phyloP scores from a whole-genome alignment of 2,113 vertebrate species.

The Sylvilagus bachmani region DNA sequence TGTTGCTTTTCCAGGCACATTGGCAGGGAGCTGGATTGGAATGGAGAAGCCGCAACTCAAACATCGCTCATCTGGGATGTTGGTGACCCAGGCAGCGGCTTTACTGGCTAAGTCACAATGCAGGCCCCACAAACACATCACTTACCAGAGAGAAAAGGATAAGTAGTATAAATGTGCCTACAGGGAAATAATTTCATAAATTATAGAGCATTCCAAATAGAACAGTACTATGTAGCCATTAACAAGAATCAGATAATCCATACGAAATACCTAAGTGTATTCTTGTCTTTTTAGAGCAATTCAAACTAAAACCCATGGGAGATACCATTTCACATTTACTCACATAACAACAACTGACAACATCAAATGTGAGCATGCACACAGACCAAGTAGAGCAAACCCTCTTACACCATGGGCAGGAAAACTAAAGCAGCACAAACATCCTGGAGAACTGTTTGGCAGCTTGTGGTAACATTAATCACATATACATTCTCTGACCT shows the following conservation, averaged over 20 bases:
- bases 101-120: too few species aligned
- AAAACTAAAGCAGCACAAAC: slow-evolving; percentile 7
- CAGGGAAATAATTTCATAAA: background rate
- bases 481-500: background rate
- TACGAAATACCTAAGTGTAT: background rate
- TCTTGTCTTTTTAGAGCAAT: background rate
- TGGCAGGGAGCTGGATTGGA: too few species aligned
- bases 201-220: background rate
- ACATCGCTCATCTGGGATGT: too few species aligned
- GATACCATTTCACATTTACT: background rate
- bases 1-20: too few species aligned
- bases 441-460: background rate
- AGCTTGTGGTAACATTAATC: slow-evolving; percentile 43
- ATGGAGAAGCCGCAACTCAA: too few species aligned
- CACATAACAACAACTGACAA: slow-evolving; percentile 49
- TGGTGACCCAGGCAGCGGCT: too few species aligned
- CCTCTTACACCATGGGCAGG: background rate
- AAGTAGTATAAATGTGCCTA: background rate
- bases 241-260: slow-evolving; percentile 1
- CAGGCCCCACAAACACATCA: background rate
- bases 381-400: background rate
- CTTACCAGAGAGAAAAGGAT: slow-evolving; percentile 23
- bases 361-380: background rate
- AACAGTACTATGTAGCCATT: background rate
- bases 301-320: slow-evolving; percentile 43